Evolutionary conservation across 1,140 invertebrate species (phyloP), one percentile per base, ranked within the genome.

Genomic region (Pantala flavescens): DNA sequence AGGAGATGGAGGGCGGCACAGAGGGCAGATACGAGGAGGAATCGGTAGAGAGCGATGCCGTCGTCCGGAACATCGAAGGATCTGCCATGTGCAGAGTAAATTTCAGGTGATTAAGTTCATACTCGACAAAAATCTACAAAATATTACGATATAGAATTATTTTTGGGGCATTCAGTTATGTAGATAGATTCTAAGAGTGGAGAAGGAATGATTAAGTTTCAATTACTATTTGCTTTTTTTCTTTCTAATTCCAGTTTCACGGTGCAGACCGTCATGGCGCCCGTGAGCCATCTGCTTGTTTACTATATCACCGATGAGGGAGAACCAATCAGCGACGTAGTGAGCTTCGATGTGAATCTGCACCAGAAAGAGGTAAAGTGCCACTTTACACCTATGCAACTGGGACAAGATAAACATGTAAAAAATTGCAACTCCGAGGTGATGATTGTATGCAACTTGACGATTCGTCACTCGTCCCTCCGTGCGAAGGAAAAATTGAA

Each of bases 341-440:
- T 86, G 71, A 88, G 84, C 77, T 89, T 89, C 78, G 85, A 88
- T 76, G 87, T 89, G 1, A 82, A 85, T 74, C 82, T 88, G 5
- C 82, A 87, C 11, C 85, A 88, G 79, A 86, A 85, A 79, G 84
- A 88, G 83, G 87, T 89, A 79, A 82, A 77, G 71, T 71, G 36
- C 14, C 28, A 5, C 28, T 36, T 36, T 9, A 36, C 9, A 5
- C 28, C 28, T 36, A 36, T 9, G 28, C 23, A 28, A 23, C 16
- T 12, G 21, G 74, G 3, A 49, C 14, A 43, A 21, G 16, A 49
- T 28, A 3, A 24, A 24, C 16, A 23, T 21, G 19, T 63, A 75
- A 21, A 55, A 24, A 71, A 43, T 49, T 75, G 23, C 2, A 74
- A 70, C 23, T 71, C 71, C 75, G 23, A 71, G 63, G 24, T 24